phyloP scores from a whole-genome alignment of 2,797 vertebrate genomes.

The Tenualosa thibaudeaui region DNA sequence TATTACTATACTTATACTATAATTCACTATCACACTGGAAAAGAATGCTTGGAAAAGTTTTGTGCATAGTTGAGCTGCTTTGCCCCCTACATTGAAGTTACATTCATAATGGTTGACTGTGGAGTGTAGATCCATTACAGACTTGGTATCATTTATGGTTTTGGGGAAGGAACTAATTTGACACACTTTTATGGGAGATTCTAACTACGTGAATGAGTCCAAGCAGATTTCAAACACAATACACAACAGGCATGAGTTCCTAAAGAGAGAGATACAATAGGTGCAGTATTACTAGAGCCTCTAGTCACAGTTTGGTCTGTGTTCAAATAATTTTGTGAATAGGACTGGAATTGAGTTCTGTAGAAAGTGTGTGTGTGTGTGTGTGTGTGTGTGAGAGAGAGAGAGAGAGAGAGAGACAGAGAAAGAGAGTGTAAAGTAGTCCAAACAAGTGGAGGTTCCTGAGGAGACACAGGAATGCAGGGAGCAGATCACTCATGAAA shows the following conservation, averaged over 20 bases:
- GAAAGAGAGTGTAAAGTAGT: not conserved
- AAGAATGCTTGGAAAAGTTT: not conserved
- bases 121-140: not conserved
- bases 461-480: conserved; percentile 1
- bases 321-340: not conserved
- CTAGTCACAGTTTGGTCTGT: not conserved
- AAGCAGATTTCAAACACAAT: not conserved
- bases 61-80: not conserved
- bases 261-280: not conserved
- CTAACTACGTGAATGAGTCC: too few relatives aligned
- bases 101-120: not conserved
- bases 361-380: not conserved
- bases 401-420: not conserved
- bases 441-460: not conserved
- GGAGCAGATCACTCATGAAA: not conserved
- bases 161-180: not conserved
- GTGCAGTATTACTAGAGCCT: not conserved
- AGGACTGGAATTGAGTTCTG: not conserved
- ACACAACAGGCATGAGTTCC: not conserved
- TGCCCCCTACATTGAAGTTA: not conserved
- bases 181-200: too few relatives aligned
- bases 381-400: not conserved
- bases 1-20: too few relatives aligned
- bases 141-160: not conserved
- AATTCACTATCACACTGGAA: too few relatives aligned